phyloP scores from a whole-genome alignment of 2,113 vertebrate species.

The Lucifuga dentata region DNA sequence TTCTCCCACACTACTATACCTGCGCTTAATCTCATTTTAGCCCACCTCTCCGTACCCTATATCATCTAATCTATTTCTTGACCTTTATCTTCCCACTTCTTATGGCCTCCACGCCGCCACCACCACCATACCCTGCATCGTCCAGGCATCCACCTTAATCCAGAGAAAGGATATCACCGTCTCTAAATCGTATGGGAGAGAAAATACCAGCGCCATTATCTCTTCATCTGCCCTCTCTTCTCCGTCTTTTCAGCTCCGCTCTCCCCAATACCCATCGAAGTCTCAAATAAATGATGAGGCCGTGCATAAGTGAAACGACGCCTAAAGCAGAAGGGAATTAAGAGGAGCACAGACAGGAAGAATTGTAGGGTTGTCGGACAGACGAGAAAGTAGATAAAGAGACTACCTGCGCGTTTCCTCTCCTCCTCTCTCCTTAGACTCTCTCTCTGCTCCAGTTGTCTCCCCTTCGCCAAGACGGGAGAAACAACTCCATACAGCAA shows the following conservation, averaged over 20 bases:
- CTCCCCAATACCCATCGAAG: conserved; percentile 36
- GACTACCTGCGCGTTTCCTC: conserved; percentile 64
- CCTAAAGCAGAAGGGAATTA: background rate
- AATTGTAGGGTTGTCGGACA: conserved; percentile 7
- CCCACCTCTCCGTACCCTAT: background rate
- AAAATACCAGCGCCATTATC: conserved; percentile 77
- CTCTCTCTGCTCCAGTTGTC: conserved; percentile 35
- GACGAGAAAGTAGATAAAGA: conserved; percentile 51
- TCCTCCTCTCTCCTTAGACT: conserved; percentile 36
- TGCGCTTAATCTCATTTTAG: background rate
- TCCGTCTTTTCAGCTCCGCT: conserved; percentile 20
- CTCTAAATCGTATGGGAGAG: conserved; percentile 54
- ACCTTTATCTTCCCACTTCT: conserved; percentile 28
- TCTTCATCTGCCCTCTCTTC: conserved; percentile 64
- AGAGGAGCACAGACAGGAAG: background rate
- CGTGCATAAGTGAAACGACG: background rate
- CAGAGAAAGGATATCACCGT: conserved; percentile 53
- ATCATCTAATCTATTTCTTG: conserved; percentile 7
- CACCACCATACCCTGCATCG: background rate
- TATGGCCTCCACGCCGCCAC: background rate
- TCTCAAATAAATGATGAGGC: conserved; percentile 10
- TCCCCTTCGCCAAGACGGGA: conserved; percentile 34
- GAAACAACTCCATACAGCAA: conserved; percentile 43
- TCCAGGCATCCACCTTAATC: conserved; percentile 25
- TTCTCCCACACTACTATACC: background rate